These are phyloP conservation scores for Drosophila kokeensis DNA, from an alignment of 2,888 invertebrate species.

Conservation along the genomic window DNA sequence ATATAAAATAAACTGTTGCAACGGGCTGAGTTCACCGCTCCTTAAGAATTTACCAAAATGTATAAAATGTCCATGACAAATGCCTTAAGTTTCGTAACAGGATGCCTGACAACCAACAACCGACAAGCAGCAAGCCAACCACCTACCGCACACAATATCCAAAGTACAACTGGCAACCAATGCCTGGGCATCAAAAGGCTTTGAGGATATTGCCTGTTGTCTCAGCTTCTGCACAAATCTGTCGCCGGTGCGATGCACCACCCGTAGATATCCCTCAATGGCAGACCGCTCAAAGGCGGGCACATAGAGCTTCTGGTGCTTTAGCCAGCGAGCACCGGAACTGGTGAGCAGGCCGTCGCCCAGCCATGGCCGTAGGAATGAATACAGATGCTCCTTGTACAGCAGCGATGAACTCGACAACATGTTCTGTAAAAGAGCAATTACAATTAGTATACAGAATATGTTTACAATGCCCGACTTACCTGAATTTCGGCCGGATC, in stretches of 20 bases:
- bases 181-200: slow-evolving; percentile 85
- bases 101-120: not conserved
- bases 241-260: slow-evolving; percentile 85
- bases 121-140: not conserved
- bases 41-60: slow-evolving; percentile 21
- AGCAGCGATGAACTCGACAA: slow-evolving; percentile 84
- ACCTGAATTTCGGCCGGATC: slow-evolving; percentile 83
- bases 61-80: slow-evolving; percentile 58
- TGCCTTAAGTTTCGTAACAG: slow-evolving; percentile 58
- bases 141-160: slow-evolving; percentile 84
- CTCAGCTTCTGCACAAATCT: slow-evolving; percentile 84
- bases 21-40: slow-evolving; percentile 24
- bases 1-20: slow-evolving; percentile 55
- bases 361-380: slow-evolving; percentile 85
- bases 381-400: slow-evolving; percentile 85
- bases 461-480: slow-evolving; percentile 5
- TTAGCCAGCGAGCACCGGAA: slow-evolving; percentile 85
- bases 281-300: slow-evolving; percentile 85
- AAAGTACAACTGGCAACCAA: slow-evolving; percentile 85
- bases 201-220: slow-evolving; percentile 37
- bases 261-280: slow-evolving; percentile 78
- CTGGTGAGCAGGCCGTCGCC: slow-evolving; percentile 86
- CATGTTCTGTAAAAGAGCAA: slow-evolving; percentile 63
- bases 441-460: not conserved
- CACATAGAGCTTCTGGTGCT: slow-evolving; percentile 86